Evolutionary conservation across 2,888 invertebrate species (phyloP), one percentile per base, ranked within the genome.

Genomic region (Serripes groenlandicus): DNA sequence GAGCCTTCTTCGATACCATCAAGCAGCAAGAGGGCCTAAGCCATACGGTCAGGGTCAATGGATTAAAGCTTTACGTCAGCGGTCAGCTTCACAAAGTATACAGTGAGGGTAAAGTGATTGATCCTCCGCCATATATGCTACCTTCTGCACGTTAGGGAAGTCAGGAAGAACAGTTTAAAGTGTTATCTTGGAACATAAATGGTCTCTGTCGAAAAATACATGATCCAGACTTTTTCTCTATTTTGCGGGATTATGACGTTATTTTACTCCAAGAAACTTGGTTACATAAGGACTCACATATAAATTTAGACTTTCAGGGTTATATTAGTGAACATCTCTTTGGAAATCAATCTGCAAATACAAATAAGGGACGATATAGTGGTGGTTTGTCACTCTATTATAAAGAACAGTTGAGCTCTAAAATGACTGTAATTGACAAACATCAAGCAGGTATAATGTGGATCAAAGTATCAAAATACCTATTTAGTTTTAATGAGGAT

Each of bases 61-160:
- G 7, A 3, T 26, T 64, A 18, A 78, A 78, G 32, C 34, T 78
- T 1, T 78, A 34, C 54, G 66, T 78, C 5, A 64, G 73, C 34
- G 56, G 30, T 3, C 34, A 64, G 18, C 37, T 73, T 28, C 52
- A 35, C 37, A 72, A 78, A 32, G 15, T 75, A 1, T 66, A 66
- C 32, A 52, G 28, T 2, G 66, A 75, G n/a, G 68, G 54, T 0
- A 64, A 34, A 23, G 52, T 75, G 18, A 5, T 11, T 2, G 52
- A 75, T 42, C 54, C 54, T 2, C 52, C 32, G 15, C 11, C 34
- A 30, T 3, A 1, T 26, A 34, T 23, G 35, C 21, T 30, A 28
- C 21, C n/a, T n/a, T n/a, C n/a, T n/a, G n/a, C 1, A 21, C 3
- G 30, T 15, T 70, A 70, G 34, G 34, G 70, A 3, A 54, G 70